Evolutionary conservation across 1,140 invertebrate genomes (phyloP).

Genomic region (Drosophila melanica): DNA sequence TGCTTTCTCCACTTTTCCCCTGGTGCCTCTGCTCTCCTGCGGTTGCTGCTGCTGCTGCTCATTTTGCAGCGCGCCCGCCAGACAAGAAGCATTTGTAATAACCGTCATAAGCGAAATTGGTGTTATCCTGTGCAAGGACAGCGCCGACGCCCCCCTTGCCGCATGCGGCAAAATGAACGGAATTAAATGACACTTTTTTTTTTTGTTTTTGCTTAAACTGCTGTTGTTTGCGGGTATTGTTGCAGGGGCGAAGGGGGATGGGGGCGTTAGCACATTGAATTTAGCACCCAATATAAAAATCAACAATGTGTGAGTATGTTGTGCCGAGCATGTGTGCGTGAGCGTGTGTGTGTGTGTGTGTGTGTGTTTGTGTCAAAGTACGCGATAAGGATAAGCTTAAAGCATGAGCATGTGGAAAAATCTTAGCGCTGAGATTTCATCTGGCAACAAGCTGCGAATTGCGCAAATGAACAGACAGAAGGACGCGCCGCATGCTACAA

Average conservation of each 20-base stretch:
- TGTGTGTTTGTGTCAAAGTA: constrained; percentile 29
- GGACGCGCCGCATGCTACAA: neutral
- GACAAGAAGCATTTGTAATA: constrained; percentile 76
- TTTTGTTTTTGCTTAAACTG: constrained; percentile 12
- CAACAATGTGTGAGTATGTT: constrained; percentile 56
- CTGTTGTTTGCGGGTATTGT: constrained; percentile 6
- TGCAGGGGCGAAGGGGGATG: neutral
- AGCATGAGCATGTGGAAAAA: constrained; percentile 61
- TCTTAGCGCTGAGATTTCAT: constrained; percentile 57
- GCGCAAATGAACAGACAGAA: constrained; percentile 43
- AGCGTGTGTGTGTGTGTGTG: neutral
- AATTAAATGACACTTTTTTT: constrained; percentile 70
- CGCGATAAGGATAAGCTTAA: constrained; percentile 58
- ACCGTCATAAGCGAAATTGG: constrained; percentile 79
- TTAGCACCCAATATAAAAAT: constrained; percentile 67
- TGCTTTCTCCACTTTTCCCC: neutral
- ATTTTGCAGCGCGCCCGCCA: constrained; percentile 42
- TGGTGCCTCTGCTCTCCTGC: neutral
- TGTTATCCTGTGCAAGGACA: constrained; percentile 68
- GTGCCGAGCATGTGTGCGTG: constrained; percentile 13
- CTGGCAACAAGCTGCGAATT: constrained; percentile 47
- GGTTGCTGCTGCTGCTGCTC: constrained; percentile 40
- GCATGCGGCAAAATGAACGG: constrained; percentile 41
- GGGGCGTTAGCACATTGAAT: constrained; percentile 49
- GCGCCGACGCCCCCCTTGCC: constrained; percentile 15